Evolutionary conservation across 2,797 vertebrate genomes (phyloP).

Genomic region (Hydrophis major): DNA sequence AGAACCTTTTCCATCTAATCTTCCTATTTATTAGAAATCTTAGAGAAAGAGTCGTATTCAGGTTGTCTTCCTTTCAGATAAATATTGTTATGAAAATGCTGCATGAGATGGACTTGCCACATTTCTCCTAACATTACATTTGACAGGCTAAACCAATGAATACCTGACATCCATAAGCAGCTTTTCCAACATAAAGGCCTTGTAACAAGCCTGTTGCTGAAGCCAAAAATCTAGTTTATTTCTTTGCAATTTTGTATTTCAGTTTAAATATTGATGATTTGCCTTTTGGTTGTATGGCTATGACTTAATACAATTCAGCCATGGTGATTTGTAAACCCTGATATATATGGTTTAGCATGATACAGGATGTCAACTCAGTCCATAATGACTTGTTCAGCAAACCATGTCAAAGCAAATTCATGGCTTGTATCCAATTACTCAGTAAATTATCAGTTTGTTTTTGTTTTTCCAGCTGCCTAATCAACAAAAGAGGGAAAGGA

Average conservation of each 20-base stretch:
- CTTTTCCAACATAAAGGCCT: background rate
- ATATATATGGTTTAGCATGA: background rate
- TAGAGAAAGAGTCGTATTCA: background rate
- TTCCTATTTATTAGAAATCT: background rate
- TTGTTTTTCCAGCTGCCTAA: background rate
- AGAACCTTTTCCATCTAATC: background rate
- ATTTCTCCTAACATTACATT: background rate
- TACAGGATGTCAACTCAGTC: background rate
- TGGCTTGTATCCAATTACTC: background rate
- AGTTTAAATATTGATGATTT: background rate
- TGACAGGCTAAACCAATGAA: background rate
- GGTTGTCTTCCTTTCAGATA: background rate
- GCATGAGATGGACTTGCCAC: background rate
- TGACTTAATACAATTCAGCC: background rate
- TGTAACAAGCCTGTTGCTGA: background rate
- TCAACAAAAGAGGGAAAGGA: background rate
- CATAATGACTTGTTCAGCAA: background rate
- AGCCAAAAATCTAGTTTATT: background rate
- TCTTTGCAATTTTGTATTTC: background rate
- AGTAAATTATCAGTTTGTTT: background rate
- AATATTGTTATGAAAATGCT: background rate
- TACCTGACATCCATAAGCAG: background rate
- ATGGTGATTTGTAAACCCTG: background rate
- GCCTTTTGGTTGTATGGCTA: background rate
- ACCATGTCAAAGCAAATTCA: background rate